phyloP scores from a whole-genome alignment of 2,888 invertebrate species.

The Listrodromus nycthemerus region DNA sequence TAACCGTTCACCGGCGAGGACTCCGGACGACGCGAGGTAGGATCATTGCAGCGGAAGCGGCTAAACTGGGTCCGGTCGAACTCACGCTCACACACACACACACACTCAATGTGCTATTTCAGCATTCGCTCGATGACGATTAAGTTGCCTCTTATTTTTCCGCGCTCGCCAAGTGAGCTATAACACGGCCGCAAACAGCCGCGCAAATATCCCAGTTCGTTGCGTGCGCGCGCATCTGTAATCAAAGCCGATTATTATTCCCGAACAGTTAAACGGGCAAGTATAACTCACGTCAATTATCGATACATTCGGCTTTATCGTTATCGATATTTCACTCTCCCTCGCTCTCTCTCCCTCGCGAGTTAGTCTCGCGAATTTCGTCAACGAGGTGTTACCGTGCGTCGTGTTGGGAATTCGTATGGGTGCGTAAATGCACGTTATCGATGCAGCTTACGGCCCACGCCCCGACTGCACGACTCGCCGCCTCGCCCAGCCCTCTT shows the following conservation, averaged over 20 bases:
- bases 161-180: slow-evolving; percentile 14
- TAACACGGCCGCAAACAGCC: slow-evolving; percentile 10
- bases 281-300: slow-evolving; percentile 44
- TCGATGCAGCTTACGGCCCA: slow-evolving; percentile 60
- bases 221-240: slow-evolving; percentile 27
- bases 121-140: slow-evolving; percentile 47
- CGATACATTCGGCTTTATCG: slow-evolving; percentile 36
- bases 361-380: slow-evolving; percentile 11
- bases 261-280: slow-evolving; percentile 1
- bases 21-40: slow-evolving; percentile 28
- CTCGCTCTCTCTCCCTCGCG: neutral
- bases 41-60: slow-evolving; percentile 12
- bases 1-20: slow-evolving; percentile 41
- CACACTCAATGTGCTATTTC: neutral
- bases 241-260: slow-evolving; percentile 39
- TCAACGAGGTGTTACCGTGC: slow-evolving; percentile 18
- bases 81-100: slow-evolving; percentile 14
- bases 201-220: slow-evolving; percentile 25
- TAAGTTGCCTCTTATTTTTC: slow-evolving; percentile 51
- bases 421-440: slow-evolving; percentile 56
- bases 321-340: slow-evolving; percentile 27
- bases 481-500: slow-evolving; percentile 55
- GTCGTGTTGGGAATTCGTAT: neutral
- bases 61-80: slow-evolving; percentile 26
- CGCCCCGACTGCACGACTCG: slow-evolving; percentile 61